Evolutionary conservation across 2,797 vertebrate genomes (phyloP).

Genomic region (Neostethus bicornis): DNA sequence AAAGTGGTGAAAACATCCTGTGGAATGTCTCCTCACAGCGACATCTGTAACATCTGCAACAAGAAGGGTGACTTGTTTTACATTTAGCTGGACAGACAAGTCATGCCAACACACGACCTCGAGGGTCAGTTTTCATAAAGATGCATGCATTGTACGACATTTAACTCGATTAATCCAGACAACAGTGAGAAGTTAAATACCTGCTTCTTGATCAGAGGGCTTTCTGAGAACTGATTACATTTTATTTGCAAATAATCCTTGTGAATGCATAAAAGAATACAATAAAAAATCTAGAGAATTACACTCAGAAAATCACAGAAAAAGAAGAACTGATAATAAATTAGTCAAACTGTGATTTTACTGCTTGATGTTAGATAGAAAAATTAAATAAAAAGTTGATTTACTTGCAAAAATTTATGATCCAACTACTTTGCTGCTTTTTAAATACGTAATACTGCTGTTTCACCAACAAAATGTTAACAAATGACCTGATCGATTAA

Average conservation of each 20-base stretch:
- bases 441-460: conserved; percentile 21
- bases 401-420: conserved; percentile 37
- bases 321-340: background rate
- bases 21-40: conserved; percentile 41
- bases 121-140: conserved; percentile 56
- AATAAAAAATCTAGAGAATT: background rate
- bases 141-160: conserved; percentile 73
- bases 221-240: conserved; percentile 20
- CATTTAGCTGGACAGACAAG: conserved; percentile 41
- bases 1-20: conserved; percentile 63
- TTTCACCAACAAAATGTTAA: conserved; percentile 16
- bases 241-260: conserved; percentile 21
- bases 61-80: conserved; percentile 37
- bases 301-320: conserved; percentile 11
- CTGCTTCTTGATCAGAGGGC: conserved; percentile 26
- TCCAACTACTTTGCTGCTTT: conserved; percentile 5
- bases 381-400: background rate
- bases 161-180: conserved; percentile 43
- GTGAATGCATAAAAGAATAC: conserved; percentile 1
- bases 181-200: conserved; percentile 36
- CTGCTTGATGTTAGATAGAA: background rate
- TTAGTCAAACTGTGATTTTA: background rate
- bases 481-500: conserved; percentile 13
- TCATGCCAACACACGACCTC: conserved; percentile 66
- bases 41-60: conserved; percentile 21